Evolutionary conservation across 2,797 vertebrate species (phyloP).

Genomic region (Sebastes trivittatus): DNA sequence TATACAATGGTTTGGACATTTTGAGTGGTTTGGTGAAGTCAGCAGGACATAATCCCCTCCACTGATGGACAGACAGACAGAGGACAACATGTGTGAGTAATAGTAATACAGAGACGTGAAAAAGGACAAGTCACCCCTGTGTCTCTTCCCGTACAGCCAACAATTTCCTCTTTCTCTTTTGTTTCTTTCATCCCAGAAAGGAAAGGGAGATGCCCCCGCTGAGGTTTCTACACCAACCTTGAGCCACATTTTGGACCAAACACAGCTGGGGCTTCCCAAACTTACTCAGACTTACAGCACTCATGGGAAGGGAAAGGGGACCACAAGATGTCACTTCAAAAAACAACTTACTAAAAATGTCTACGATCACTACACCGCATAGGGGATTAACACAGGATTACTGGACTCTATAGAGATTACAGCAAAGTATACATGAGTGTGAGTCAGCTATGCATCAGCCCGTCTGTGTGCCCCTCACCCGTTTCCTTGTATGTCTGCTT

Average conservation of each 20-base stretch:
- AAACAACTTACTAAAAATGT: slow-evolving; percentile 17
- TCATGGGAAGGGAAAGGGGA: slow-evolving; percentile 37
- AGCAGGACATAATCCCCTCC: slow-evolving; percentile 42
- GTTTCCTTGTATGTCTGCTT: slow-evolving; percentile 94
- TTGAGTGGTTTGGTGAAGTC: slow-evolving; percentile 54
- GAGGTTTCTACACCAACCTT: slow-evolving; percentile 43
- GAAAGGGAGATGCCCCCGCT: slow-evolving; percentile 33
- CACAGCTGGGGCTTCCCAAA: slow-evolving; percentile 65
- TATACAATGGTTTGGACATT: slow-evolving; percentile 32
- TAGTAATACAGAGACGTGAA: slow-evolving; percentile 17
- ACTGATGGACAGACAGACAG: slow-evolving; percentile 38
- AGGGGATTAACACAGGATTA: slow-evolving; percentile 17
- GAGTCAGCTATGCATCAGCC: slow-evolving; percentile 24
- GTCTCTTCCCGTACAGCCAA: slow-evolving; percentile 17
- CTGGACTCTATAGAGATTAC: slow-evolving; percentile 17
- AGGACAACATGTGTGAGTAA: background rate
- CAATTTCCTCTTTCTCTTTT: slow-evolving; percentile 31
- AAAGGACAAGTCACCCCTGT: slow-evolving; percentile 46
- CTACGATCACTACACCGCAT: slow-evolving; percentile 6
- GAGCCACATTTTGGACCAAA: slow-evolving; percentile 29
- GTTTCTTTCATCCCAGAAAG: slow-evolving; percentile 41
- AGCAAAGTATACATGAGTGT: background rate
- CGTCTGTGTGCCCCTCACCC: slow-evolving; percentile 76
- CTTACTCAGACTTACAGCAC: slow-evolving; percentile 43
- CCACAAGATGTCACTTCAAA: slow-evolving; percentile 38